Conservation (phyloP, 2,888 invertebrate species). For the Trissonchulus sp. region DNA sequence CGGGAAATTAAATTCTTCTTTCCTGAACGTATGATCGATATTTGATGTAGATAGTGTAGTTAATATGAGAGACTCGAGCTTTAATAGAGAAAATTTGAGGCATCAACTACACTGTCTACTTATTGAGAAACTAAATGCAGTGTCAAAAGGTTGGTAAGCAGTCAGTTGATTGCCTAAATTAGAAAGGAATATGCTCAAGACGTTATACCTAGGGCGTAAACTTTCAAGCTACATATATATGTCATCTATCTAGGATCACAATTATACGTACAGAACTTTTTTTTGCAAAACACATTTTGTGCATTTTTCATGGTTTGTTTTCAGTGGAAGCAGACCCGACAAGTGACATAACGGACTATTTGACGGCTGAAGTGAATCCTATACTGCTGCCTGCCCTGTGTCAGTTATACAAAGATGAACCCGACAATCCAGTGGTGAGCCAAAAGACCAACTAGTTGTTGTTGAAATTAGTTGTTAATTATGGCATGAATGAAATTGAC, state of each 20-base stretch:
- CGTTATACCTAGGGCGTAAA: too few relatives aligned
- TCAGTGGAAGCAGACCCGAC: constrained; percentile 65
- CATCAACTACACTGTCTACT: background rate
- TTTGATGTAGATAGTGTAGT: background rate
- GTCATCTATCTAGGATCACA: too few relatives aligned
- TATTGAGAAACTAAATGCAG: background rate
- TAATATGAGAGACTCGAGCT: background rate
- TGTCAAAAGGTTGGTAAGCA: too few relatives aligned
- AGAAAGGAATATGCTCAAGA: too few relatives aligned
- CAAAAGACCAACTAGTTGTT: too few relatives aligned
- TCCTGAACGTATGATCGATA: constrained; percentile 65
- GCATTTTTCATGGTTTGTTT: constrained; percentile 61
- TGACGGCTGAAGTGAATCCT: constrained; percentile 64
- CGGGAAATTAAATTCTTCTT: constrained; percentile 82
- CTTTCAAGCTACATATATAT: too few relatives aligned
- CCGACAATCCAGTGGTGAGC: constrained; percentile 65
- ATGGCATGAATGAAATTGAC: too few relatives aligned
- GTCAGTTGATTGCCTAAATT: too few relatives aligned
- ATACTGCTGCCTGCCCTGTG: constrained; percentile 60
- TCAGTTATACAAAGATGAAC: constrained; percentile 66
- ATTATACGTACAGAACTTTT: too few relatives aligned
- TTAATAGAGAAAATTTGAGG: background rate
- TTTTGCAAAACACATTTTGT: too few relatives aligned
- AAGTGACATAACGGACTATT: constrained; percentile 64
- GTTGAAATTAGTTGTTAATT: too few relatives aligned